A percentile compares a stretch with the other conserved stretches of the same genome.
Evolutionary conservation across 2,888 invertebrate genomes (phyloP).

Genomic region (Pimpla rufipes): DNA sequence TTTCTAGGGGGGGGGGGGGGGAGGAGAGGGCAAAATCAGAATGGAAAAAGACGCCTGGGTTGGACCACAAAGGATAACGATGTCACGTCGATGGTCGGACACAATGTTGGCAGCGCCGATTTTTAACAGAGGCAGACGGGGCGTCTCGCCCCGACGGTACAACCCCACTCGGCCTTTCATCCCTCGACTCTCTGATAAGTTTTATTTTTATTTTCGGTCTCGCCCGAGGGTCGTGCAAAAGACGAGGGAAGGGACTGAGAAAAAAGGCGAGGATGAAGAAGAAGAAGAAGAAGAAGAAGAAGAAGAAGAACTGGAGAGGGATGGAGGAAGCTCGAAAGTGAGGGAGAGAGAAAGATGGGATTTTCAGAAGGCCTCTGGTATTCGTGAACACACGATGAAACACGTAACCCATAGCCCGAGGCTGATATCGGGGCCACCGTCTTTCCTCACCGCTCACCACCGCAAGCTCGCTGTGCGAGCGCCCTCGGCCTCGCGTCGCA

Average conservation of each 20-base stretch:
- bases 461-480: constrained; percentile 32
- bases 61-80: constrained; percentile 59
- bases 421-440: constrained; percentile 66
- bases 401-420: constrained; percentile 69
- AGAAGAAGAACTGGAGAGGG: not conserved
- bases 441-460: constrained; percentile 55
- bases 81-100: constrained; percentile 30
- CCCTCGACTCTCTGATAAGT: constrained; percentile 9
- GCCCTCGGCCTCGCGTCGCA: constrained; percentile 46
- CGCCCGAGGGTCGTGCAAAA: constrained; percentile 31
- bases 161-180: constrained; percentile 27
- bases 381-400: constrained; percentile 47
- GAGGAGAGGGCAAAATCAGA: constrained; percentile 25
- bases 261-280: not conserved
- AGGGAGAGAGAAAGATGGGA: constrained; percentile 52
- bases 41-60: constrained; percentile 6
- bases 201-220: constrained; percentile 59
- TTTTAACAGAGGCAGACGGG: not conserved
- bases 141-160: not conserved
- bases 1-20: constrained; percentile 5
- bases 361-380: constrained; percentile 49
- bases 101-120: constrained; percentile 28
- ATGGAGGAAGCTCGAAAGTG: constrained; percentile 14
- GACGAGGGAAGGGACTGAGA: constrained; percentile 4
- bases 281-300: not conserved